Evolutionary conservation across 2,888 invertebrate genomes (phyloP).

Genomic region (Theodoxus fluviatilis): DNA sequence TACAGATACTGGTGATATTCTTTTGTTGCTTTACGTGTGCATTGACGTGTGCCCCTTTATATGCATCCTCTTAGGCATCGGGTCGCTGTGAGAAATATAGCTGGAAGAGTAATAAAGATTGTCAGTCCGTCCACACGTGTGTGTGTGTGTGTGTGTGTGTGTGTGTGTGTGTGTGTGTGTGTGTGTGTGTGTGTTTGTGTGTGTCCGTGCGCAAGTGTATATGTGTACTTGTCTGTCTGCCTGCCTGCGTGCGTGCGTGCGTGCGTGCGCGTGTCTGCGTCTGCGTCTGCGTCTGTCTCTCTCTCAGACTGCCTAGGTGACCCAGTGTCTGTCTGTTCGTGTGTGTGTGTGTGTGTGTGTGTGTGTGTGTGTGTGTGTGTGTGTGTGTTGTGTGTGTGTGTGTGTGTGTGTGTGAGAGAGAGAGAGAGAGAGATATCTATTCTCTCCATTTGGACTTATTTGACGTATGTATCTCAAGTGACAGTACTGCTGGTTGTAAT

Average conservation of each 20-base stretch:
- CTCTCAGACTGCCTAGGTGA: not conserved
- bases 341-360: not conserved
- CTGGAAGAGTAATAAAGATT: no score
- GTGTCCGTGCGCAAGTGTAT: not conserved
- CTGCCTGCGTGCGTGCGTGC: not conserved
- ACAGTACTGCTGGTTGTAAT: no score
- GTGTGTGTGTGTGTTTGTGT: not conserved
- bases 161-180: constrained; percentile 18
- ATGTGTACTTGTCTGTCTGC: constrained; percentile 13
- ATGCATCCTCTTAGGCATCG: no score
- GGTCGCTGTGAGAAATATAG: no score
- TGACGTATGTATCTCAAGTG: no score
- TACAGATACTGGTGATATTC: no score
- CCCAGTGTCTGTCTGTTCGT: not conserved
- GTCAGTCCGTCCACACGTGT: no score
- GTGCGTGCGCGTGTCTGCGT: not conserved
- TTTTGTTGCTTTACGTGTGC: no score
- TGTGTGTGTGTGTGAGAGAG: not conserved
- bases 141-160: constrained; percentile 18
- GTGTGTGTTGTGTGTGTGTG: not conserved
- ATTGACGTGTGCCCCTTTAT: no score
- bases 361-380: not conserved
- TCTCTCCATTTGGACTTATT: no score
- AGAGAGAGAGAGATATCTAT: not conserved
- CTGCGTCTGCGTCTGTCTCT: not conserved